A percentile compares a stretch with the other conserved stretches of the same genome.
phyloP scores from a whole-genome alignment of 2,888 invertebrate genomes.

The Ornithoptera alexandrae region DNA sequence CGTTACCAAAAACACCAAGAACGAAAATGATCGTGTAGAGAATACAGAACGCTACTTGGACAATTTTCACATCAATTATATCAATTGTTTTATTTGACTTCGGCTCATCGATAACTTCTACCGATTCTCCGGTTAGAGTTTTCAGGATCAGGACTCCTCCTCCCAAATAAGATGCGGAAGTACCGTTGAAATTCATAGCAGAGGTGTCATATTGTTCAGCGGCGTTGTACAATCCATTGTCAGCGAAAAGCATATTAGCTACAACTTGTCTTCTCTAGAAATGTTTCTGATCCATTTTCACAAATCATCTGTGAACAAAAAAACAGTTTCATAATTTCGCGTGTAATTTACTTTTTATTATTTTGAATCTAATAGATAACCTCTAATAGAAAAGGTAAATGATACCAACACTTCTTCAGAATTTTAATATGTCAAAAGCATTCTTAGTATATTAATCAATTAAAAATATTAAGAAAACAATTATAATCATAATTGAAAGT shows the following conservation, averaged over 20 bases:
- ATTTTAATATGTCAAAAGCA: too few relatives aligned
- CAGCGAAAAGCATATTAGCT: conserved; percentile 50
- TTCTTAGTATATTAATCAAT: too few relatives aligned
- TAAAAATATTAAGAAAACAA: too few relatives aligned
- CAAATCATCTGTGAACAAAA: conserved; percentile 62
- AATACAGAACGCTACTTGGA: conserved; percentile 87
- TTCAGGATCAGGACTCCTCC: conserved; percentile 67
- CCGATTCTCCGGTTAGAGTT: conserved; percentile 67
- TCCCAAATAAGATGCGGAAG: conserved; percentile 46
- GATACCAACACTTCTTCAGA: too few relatives aligned
- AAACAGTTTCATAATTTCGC: conserved; percentile 15
- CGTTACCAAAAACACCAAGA: conserved; percentile 89
- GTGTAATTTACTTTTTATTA: too few relatives aligned
- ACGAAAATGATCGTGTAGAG: conserved; percentile 89
- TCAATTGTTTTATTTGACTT: conserved; percentile 72
- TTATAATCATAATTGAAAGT: too few relatives aligned
- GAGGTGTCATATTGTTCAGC: conserved; percentile 47
- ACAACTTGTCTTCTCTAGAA: conserved; percentile 32
- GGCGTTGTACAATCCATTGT: conserved; percentile 45
- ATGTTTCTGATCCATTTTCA: conserved; percentile 39
- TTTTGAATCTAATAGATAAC: too few relatives aligned
- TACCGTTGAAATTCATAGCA: conserved; percentile 63
- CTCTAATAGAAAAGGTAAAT: too few relatives aligned
- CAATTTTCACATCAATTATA: conserved; percentile 82
- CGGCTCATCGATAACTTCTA: conserved; percentile 67